A percentile compares a stretch with the other conserved stretches of the same genome.
phyloP scores from a whole-genome alignment of 2,888 invertebrate genomes.

The Linyphia triangularis region DNA sequence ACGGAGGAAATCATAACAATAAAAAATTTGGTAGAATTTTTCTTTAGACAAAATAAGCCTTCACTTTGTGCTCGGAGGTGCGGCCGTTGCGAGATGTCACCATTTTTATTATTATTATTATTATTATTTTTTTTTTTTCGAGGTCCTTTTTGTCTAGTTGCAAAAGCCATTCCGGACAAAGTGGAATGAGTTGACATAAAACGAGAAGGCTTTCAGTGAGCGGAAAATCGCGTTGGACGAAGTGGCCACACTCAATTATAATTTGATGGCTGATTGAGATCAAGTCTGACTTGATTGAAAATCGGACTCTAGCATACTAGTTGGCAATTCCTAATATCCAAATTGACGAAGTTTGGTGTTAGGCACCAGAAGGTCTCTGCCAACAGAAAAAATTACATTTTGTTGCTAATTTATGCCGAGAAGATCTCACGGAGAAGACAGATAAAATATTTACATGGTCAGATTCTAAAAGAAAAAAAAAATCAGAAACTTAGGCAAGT shows the following conservation, averaged over 20 bases:
- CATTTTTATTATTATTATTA: neutral
- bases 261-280: neutral
- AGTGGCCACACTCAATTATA: neutral
- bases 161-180: neutral
- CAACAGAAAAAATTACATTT: no score
- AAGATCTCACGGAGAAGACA: no score
- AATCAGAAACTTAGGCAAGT: no score
- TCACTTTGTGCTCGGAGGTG: slow-evolving; percentile 31
- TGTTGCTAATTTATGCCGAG: no score
- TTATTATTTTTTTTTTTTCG: neutral
- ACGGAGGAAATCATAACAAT: slow-evolving; percentile 52
- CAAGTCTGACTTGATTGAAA: neutral
- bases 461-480: no score
- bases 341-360: no score
- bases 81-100: neutral
- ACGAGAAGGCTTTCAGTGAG: neutral
- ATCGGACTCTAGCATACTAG: no score
- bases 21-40: slow-evolving; percentile 14
- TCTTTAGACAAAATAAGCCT: slow-evolving; percentile 10
- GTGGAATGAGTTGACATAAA: slow-evolving; percentile 3
- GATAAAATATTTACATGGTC: no score
- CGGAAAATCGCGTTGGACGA: neutral
- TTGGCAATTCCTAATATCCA: no score
- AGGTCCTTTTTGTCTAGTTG: neutral
- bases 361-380: no score